A percentile compares a stretch with the other conserved stretches of the same genome.
Evolutionary conservation across 2,113 vertebrate genomes (phyloP).

Genomic region (Muntiacus muntjak): DNA sequence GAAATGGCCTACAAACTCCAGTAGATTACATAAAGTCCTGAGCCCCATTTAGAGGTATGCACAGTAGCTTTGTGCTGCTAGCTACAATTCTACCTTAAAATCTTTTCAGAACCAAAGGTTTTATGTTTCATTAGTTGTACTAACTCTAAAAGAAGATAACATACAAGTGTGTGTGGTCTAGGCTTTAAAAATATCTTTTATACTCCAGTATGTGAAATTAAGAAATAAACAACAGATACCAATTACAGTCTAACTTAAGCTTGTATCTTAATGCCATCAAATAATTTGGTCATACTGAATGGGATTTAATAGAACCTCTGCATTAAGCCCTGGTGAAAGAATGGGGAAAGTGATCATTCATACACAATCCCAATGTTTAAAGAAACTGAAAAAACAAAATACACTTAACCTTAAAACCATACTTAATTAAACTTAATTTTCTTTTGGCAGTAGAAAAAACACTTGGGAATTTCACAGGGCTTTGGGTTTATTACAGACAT

Average conservation of each 20-base stretch:
- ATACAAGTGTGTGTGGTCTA: background rate
- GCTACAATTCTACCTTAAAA: background rate
- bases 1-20: background rate
- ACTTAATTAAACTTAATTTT: background rate
- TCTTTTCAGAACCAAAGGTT: background rate
- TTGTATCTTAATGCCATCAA: background rate
- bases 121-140: constrained; percentile 13
- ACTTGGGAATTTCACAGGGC: background rate
- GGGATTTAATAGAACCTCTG: background rate
- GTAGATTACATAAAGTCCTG: background rate
- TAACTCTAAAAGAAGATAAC: background rate
- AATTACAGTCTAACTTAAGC: background rate
- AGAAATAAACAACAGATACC: constrained; percentile 19
- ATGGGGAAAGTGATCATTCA: background rate
- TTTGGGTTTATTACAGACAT: background rate
- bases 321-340: background rate
- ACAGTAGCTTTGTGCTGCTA: background rate
- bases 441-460: background rate
- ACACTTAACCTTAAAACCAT: background rate
- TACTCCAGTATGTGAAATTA: background rate
- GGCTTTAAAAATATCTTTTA: background rate
- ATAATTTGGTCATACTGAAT: background rate
- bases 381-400: background rate
- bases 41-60: background rate
- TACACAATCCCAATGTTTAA: background rate